These are phyloP conservation scores for Eumeta japonica DNA, from an alignment of 1,140 invertebrate species.

Conservation along the genomic window DNA sequence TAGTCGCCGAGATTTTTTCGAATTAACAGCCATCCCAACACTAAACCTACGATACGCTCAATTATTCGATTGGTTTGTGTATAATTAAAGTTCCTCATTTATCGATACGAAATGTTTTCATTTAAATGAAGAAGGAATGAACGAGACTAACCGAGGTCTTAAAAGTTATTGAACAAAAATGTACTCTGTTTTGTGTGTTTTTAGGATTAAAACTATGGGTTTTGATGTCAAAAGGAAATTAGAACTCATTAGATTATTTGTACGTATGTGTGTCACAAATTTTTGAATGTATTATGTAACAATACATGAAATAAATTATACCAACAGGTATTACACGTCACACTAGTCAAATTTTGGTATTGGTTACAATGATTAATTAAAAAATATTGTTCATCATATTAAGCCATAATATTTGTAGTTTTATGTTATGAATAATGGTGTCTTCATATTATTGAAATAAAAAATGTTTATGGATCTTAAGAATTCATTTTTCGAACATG, in stretches of 20 bases:
- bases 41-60: too few relatives aligned
- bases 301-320: background rate
- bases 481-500: background rate
- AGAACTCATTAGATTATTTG: background rate
- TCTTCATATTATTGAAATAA: background rate
- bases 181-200: background rate
- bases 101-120: too few relatives aligned
- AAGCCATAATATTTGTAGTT: background rate
- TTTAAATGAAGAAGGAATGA: too few relatives aligned
- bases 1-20: background rate
- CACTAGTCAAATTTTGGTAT: background rate
- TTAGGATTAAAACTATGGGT: background rate
- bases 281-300: background rate
- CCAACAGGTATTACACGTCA: conserved; percentile 1
- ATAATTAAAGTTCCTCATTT: too few relatives aligned
- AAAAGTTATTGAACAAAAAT: background rate
- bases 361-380: background rate
- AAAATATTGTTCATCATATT: background rate
- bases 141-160: too few relatives aligned
- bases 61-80: too few relatives aligned
- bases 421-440: background rate
- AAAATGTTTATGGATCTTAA: background rate
- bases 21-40: background rate
- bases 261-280: background rate
- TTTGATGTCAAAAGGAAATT: background rate